Percentiles rank a stretch among this genome's conserved stretches.
phyloP scores from a whole-genome alignment of 2,797 vertebrate species.

The Ibycter americanus region DNA sequence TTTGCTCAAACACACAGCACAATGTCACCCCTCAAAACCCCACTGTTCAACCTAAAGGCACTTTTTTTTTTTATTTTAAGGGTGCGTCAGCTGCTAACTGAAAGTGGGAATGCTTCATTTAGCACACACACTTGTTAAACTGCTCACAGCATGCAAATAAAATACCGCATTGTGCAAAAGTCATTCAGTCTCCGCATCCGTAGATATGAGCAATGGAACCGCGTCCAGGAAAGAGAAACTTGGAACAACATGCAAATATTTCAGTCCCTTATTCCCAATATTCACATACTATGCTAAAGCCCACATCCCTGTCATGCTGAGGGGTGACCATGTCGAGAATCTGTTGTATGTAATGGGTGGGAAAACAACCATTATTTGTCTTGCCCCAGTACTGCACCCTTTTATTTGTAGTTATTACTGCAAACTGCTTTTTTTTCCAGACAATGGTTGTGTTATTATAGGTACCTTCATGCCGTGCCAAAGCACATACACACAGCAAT shows the following conservation, averaged over 20 bases:
- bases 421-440: conserved; percentile 67
- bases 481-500: conserved; percentile 77
- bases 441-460: conserved; percentile 73
- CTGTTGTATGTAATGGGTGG: neutral
- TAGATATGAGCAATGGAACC: conserved; percentile 21
- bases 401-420: conserved; percentile 71
- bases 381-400: conserved; percentile 57
- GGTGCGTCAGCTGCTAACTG: conserved; percentile 1
- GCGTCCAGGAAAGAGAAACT: conserved; percentile 44
- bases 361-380: conserved; percentile 58
- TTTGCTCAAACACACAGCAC: neutral
- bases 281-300: neutral
- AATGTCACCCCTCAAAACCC: conserved; percentile 28
- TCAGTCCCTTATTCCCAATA: conserved; percentile 33
- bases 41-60: conserved; percentile 23
- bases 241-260: conserved; percentile 40
- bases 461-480: conserved; percentile 76
- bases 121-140: conserved; percentile 53
- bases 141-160: conserved; percentile 65
- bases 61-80: neutral
- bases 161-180: conserved; percentile 44
- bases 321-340: neutral
- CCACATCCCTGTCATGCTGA: neutral
- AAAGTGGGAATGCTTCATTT: conserved; percentile 54
- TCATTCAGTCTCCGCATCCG: conserved; percentile 12